Evolutionary conservation across 2,113 vertebrate species (phyloP).

Genomic region (Oostethus manadensis): DNA sequence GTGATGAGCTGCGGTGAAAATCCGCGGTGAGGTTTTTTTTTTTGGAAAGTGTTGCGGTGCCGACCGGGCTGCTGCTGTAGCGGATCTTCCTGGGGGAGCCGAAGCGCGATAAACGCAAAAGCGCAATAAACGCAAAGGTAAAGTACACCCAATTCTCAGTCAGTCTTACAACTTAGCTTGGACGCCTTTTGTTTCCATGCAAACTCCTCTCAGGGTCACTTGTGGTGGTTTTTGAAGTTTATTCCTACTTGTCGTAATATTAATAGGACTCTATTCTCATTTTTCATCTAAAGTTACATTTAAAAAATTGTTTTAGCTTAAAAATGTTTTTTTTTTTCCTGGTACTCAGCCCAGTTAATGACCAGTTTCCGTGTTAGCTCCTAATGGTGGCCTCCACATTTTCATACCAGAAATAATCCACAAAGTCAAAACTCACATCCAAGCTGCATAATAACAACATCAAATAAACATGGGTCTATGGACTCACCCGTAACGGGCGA

Average conservation of each 20-base stretch:
- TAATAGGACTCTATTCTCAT: neutral
- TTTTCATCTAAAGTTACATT: neutral
- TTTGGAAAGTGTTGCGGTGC: conserved; percentile 49
- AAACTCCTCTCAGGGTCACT: neutral
- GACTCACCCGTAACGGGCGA: no score
- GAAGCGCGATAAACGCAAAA: conserved; percentile 19
- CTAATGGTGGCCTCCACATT: no score
- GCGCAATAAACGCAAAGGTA: conserved; percentile 45
- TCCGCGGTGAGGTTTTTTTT: conserved; percentile 23
- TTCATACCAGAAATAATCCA: no score
- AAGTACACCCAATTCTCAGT: neutral
- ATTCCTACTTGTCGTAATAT: neutral
- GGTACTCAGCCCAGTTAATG: no score
- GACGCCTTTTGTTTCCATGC: no score
- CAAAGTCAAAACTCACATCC: no score
- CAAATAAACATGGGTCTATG: no score
- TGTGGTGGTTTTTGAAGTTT: neutral
- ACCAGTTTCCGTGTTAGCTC: no score
- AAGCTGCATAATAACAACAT: no score
- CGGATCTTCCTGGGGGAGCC: conserved; percentile 20
- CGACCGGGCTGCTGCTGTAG: conserved; percentile 33
- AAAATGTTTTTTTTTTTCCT: no score
- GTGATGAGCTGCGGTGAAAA: conserved; percentile 24
- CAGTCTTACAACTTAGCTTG: neutral
- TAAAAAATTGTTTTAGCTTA: no score